phyloP scores from a whole-genome alignment of 2,113 vertebrate species.

The Peromyscus maniculatus region DNA sequence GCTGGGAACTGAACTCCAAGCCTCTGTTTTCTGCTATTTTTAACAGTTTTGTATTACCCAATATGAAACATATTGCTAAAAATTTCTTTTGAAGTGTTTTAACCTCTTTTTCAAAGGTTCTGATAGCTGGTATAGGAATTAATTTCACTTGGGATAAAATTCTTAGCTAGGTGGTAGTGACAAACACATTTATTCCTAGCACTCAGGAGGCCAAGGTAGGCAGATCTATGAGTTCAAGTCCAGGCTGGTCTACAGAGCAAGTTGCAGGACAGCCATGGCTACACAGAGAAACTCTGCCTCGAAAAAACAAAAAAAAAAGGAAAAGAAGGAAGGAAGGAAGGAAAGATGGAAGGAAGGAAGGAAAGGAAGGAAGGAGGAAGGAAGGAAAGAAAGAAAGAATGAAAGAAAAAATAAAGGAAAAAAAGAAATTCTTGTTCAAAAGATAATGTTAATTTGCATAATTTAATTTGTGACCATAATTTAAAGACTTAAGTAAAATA shows the following conservation, averaged over 20 bases:
- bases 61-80: background rate
- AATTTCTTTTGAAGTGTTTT: background rate
- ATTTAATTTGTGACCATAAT: background rate
- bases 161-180: background rate
- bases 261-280: background rate
- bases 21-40: background rate
- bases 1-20: background rate
- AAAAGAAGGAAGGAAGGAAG: background rate
- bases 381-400: background rate
- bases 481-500: background rate
- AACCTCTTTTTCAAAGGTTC: background rate
- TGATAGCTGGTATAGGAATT: background rate
- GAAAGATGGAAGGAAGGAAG: background rate
- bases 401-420: background rate
- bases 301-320: background rate
- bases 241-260: background rate
- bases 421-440: background rate
- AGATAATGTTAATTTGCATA: background rate
- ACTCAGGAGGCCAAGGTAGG: background rate
- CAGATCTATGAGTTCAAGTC: background rate
- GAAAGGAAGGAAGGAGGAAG: too few relatives aligned
- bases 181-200: background rate
- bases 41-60: background rate
- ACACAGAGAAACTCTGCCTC: background rate
- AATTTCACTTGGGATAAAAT: background rate